Evolutionary conservation across 1,140 invertebrate species (phyloP), one percentile per base, ranked within the genome.

Genomic region (Caenorhabditis briggsae): DNA sequence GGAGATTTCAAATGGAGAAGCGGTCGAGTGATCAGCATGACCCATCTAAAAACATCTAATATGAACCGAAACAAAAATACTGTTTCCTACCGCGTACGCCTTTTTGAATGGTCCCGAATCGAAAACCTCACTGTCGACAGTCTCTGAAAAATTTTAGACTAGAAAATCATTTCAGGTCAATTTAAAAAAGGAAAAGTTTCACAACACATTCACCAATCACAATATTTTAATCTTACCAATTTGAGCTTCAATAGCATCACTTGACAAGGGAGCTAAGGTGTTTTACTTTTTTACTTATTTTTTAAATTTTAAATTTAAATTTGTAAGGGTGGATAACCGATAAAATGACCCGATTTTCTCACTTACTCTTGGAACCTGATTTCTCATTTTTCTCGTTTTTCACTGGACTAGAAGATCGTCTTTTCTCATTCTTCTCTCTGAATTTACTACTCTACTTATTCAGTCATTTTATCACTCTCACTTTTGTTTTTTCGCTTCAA

Each of bases 1-100:
- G 0, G 89, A 87, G 50, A 90, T 89, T 85, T 92, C 91, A 58
- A 89, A 92, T 12, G 91, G 91, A 20, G 91, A 91, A 8, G 90
- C 89, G 33, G 91, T 90, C 33, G 90, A 86, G 82, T 92, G 91
- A 20, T 70, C 64, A 16, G 82, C 16, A n/a, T 43, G 74, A 48
- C 43, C 82, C 43, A 83, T 58, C 53, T 58, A 12, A 56, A 58
- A 56, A 23, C 9, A 61, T 3, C 56, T 14, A 11, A 18, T 82
- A n/a, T 50, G 5, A 23, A 43, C 3, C 23, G 2, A 0, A 23
- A 46, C 25, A 65, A 70, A 65, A 33, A 64, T 50, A 48, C 8
- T 23, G 16, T 12, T 53, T 53, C 18, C 33, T 61, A 84, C 65
- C 16, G 82, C 82, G 43, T 78, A 87, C 5, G 16, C 84, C 20